A percentile compares a stretch with the other conserved stretches of the same genome.
These are phyloP conservation scores for Poeciliopsis gracilis DNA, from an alignment of 2,797 vertebrate species.

Conservation along the genomic window DNA sequence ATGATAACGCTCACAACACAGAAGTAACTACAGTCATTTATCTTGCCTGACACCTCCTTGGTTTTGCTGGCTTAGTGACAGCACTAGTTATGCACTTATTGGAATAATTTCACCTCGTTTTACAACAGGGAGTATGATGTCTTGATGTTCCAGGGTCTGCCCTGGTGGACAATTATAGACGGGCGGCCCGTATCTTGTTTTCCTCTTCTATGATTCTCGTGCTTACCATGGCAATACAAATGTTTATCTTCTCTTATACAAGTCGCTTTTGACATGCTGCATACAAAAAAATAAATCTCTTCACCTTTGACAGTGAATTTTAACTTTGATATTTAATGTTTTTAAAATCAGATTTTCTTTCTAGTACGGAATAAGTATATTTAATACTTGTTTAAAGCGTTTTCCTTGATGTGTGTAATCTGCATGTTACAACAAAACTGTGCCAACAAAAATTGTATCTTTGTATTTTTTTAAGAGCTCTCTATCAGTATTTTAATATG, in stretches of 20 bases:
- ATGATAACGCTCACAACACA: conserved; percentile 61
- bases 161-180: conserved; percentile 45
- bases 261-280: conserved; percentile 40
- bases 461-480: background rate
- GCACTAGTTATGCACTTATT: conserved; percentile 14
- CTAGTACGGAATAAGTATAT: background rate
- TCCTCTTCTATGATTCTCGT: conserved; percentile 44
- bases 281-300: conserved; percentile 38
- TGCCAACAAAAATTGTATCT: background rate
- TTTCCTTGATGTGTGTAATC: background rate
- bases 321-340: background rate
- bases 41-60: conserved; percentile 46
- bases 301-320: conserved; percentile 11
- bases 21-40: conserved; percentile 57
- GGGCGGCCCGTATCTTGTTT: conserved; percentile 58
- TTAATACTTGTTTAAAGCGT: background rate
- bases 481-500: background rate
- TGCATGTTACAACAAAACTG: background rate
- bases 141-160: conserved; percentile 55
- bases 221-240: conserved; percentile 45
- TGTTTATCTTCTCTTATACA: conserved; percentile 47
- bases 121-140: conserved; percentile 37
- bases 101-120: conserved; percentile 28
- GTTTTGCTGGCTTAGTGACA: conserved; percentile 43
- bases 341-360: background rate